Evolutionary conservation across 2,888 invertebrate genomes (phyloP).

Genomic region (Ceraclea dissimilis): DNA sequence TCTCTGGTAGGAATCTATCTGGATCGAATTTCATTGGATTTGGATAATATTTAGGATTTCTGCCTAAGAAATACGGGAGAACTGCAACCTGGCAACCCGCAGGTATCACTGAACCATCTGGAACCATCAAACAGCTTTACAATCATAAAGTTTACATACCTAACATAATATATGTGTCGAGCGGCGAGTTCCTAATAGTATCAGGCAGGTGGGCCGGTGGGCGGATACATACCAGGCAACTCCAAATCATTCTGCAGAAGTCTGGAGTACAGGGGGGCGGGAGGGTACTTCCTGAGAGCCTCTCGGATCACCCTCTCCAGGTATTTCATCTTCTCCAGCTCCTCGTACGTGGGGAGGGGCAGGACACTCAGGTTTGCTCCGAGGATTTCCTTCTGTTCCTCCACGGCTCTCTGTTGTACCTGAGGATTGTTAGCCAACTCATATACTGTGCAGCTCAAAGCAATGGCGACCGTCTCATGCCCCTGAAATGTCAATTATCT

Average conservation of each 20-base stretch:
- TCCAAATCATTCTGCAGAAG: slow-evolving; percentile 25
- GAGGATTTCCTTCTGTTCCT: slow-evolving; percentile 16
- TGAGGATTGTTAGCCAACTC: slow-evolving; percentile 37
- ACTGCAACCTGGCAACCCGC: slow-evolving; percentile 5
- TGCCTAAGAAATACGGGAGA: slow-evolving; percentile 6
- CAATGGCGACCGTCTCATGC: slow-evolving; percentile 42
- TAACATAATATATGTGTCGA: no score
- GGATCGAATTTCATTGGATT: slow-evolving; percentile 23
- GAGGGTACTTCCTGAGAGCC: slow-evolving; percentile 28
- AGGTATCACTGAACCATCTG: slow-evolving; percentile 19
- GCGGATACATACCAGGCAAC: slow-evolving; percentile 17
- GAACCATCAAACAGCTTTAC: slow-evolving; percentile 1
- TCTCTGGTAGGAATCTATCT: slow-evolving; percentile 22
- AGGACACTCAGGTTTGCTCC: slow-evolving; percentile 5
- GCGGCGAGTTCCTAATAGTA: no score
- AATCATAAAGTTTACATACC: not conserved
- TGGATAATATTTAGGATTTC: slow-evolving; percentile 15
- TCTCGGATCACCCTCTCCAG: slow-evolving; percentile 29
- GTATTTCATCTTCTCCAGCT: slow-evolving; percentile 24
- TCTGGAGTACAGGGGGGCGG: slow-evolving; percentile 28
- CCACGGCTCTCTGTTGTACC: slow-evolving; percentile 31
- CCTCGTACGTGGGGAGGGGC: slow-evolving; percentile 18
- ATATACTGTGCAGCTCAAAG: slow-evolving; percentile 40
- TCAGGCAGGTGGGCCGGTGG: no score
- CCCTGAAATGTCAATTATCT: slow-evolving; percentile 36